Evolutionary conservation across 1,140 invertebrate species (phyloP).

Genomic region (Diploscapter pachys): DNA sequence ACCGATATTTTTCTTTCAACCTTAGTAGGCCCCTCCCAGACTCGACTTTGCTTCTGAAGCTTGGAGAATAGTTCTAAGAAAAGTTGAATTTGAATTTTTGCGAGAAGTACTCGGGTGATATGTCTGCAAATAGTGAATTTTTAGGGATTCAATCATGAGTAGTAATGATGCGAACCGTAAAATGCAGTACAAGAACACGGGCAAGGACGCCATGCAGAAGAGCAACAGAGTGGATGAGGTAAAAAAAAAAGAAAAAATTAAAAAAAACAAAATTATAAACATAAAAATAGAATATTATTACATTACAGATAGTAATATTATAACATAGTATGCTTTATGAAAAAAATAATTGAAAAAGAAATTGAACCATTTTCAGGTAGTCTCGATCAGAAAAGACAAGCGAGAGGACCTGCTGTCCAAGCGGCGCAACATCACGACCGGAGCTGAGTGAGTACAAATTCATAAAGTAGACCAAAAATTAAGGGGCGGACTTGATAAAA

Average conservation of each 20-base stretch:
- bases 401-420: conserved; percentile 91
- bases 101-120: too few species aligned
- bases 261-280: neutral
- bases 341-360: neutral
- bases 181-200: conserved; percentile 51
- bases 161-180: conserved; percentile 3
- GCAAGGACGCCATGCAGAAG: conserved; percentile 51
- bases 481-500: neutral
- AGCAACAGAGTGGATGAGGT: conserved; percentile 72
- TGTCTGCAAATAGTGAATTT: too few species aligned
- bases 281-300: neutral
- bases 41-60: too few species aligned
- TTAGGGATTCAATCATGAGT: neutral
- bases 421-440: conserved; percentile 77
- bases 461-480: neutral
- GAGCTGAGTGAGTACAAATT: neutral
- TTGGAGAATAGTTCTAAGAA: too few species aligned
- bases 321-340: neutral
- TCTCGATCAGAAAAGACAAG: conserved; percentile 92
- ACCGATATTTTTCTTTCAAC: too few species aligned
- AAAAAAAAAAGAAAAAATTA: neutral
- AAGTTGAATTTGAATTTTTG: too few species aligned
- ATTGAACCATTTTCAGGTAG: conserved; percentile 67
- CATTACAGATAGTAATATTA: neutral
- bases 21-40: too few species aligned